Evolutionary conservation across 2,113 vertebrate genomes (phyloP), one percentile per base, ranked within the genome.

Genomic region (Microtus montanus): DNA sequence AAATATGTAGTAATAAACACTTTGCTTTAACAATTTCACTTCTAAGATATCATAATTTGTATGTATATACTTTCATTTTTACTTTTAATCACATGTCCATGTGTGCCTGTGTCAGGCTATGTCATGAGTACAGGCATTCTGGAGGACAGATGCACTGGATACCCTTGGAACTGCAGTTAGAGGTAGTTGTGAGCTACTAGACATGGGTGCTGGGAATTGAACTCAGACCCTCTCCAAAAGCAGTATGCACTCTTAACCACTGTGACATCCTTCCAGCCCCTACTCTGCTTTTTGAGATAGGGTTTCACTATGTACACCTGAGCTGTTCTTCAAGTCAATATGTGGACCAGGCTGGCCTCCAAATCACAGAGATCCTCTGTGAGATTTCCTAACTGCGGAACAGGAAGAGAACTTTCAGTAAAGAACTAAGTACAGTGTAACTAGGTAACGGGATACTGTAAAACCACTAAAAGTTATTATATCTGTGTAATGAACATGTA

Each of bases 21-120:
- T 80, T 61, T 64, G 47, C 82, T 22, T 44, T 82, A 77, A 54
- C 28, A 84, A 93, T 85, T 93, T 28, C 44, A 86, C 68, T 92
- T 94, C 44, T 52, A 91, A 85, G 47, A 88, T 61, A 70, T 91
- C 68, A 75, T 61, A 30, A 85, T 38, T 86, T 95, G 41, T 44
- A 35, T 24, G n/a, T 41, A 24, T 24, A 24, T 70, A n/a, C 19
- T n/a, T 70, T 70, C 33, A 70, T 74, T 24, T 74, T 74, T 41
- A 24, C 19, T 41, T 41, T 74, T 41, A 38, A 74, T 74, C 19
- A 74, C 19, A 41, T 12, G 71, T 74, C 4, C 38, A 41, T 41
- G n/a, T 41, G 9, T 26, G 20, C 52, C 20, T 82, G 35, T 38
- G 35, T 58, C 41, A 41, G 41, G 41, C 41, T 41, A 41, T 41